Evolutionary conservation across 92 coral and sea anemone species (phyloP), one percentile per base, ranked within the genome.

Genomic region (Zoanthus sociatus): DNA sequence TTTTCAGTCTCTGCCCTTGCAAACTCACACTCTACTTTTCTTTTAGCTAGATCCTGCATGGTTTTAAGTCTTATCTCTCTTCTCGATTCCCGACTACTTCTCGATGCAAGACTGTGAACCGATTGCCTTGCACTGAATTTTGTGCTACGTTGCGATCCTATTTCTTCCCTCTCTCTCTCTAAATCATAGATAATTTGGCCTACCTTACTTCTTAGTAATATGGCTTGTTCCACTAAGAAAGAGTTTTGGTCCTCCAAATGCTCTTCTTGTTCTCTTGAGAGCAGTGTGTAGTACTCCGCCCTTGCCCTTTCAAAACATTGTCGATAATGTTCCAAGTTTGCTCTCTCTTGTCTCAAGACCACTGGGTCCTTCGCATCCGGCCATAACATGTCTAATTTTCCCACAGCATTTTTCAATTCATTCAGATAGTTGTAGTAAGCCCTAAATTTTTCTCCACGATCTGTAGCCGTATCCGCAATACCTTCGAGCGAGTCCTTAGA

Each of bases 381-480:
- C 92, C 90, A 90, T 53, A 17, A 17, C 87, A 86, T 90, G 78
- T 84, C 78, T 3, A 90, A 76, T 12, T 60, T 17, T 54, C 83
- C 87, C 30, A 90, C 13, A 53, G 68, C 79, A 15, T 78, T 78
- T 79, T 78, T 79, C 30, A 86, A 18, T 61, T 89, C 84, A 53
- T 73, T 84, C 61, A 37, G 45, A 37, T 54, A 3, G 15, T 4
- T 6, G 42, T 37, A 37, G 4, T 37, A 37, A 37, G 42, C 42
- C 60, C 60, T 54, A 54, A 54, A 54, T 54, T 54, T 54, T 54
- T 54, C 15, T 9, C 15, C 8, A 10, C 60, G 60, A 54, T 10
- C 15, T 54, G 11, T 54, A 54, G 60, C 60, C 8, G 60, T 54
- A 15, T 0, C 60, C 60, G 8, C 9, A 11, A 5, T 54, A 54